Evolutionary conservation across 2,797 vertebrate genomes (phyloP), one percentile per base, ranked within the genome.

Genomic region (Argya squamiceps): DNA sequence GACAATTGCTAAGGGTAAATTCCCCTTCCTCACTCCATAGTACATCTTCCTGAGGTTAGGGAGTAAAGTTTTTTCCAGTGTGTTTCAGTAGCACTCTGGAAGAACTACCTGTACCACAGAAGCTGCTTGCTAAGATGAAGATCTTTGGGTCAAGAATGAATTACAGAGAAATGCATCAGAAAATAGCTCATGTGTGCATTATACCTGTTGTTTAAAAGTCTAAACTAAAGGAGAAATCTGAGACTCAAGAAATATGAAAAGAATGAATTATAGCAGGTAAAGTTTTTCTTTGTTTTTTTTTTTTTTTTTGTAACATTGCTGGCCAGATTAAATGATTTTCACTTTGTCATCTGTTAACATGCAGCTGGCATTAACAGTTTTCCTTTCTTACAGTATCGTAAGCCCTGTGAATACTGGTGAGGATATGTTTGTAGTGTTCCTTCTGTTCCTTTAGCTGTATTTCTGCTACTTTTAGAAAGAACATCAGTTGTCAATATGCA

Each of bases 131-230:
- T 2, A 68, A 63, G 59, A 19, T 64, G 11, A 69, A 70, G 23
- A 16, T 60, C 44, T 69, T 70, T 74, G 22, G 21, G 22, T 83
- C 30, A 71, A 46, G 71, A 70, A 74, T 16, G 19, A 53, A 5
- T 49, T 68, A 37, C 18, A 58, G 30, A 74, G n/a, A 68, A 70
- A 52, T 36, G 26, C 34, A 58, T 69, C 67, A 81, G 62, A 71
- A 64, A 16, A 10, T 86, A 22, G 20, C 37, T 83, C 1, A 0
- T 43, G 4, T 50, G 20, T 68, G 13, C 4, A 0, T 70, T 62
- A 85, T 37, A 30, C 12, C 19, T 69, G 36, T 37, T 80, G 3
- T 39, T 64, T 78, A 22, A 50, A 65, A 80, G 17, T 15, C 22
- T 84, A 27, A 89, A 74, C 69, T 46, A 69, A 82, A 53, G 18